Percentiles rank a stretch among this genome's conserved stretches.
These are phyloP conservation scores for Osmoderma eremita DNA, from an alignment of 2,888 invertebrate species.

Conservation along the genomic window DNA sequence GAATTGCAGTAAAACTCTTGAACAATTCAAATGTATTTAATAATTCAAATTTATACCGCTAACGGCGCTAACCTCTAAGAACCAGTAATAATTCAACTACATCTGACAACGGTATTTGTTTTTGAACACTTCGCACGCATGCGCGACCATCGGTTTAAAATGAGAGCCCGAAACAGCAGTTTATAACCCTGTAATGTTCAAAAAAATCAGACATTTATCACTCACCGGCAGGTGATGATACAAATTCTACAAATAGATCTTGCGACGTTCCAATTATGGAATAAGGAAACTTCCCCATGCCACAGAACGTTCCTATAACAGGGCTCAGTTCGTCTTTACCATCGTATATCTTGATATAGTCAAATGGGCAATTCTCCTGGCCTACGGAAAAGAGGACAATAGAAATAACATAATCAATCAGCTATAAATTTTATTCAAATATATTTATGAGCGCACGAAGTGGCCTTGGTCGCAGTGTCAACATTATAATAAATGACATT, in stretches of 20 bases:
- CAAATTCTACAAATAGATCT: slow-evolving; percentile 88
- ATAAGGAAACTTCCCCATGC: slow-evolving; percentile 93
- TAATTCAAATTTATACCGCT: too few relatives aligned
- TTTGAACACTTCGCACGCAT: neutral
- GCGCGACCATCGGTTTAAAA: neutral
- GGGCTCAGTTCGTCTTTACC: slow-evolving; percentile 88
- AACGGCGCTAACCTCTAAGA: too few relatives aligned
- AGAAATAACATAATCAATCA: neutral
- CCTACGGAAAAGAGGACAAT: slow-evolving; percentile 61
- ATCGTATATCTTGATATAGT: slow-evolving; percentile 90
- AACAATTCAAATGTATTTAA: too few relatives aligned
- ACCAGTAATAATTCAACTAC: neutral
- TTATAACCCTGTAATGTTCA: neutral
- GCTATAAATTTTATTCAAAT: neutral
- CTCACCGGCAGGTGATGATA: slow-evolving; percentile 84
- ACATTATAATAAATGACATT: slow-evolving; percentile 5
- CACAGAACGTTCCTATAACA: slow-evolving; percentile 90
- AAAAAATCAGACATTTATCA: slow-evolving; percentile 23
- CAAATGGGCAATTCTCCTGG: slow-evolving; percentile 88
- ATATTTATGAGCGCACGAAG: neutral
- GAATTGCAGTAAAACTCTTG: too few relatives aligned
- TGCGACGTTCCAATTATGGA: slow-evolving; percentile 93
- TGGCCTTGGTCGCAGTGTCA: neutral
- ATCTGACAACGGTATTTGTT: neutral
- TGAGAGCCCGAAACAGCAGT: neutral